Conservation (phyloP, 1,140 invertebrate species). For the Neomicropteryx cornuta region DNA sequence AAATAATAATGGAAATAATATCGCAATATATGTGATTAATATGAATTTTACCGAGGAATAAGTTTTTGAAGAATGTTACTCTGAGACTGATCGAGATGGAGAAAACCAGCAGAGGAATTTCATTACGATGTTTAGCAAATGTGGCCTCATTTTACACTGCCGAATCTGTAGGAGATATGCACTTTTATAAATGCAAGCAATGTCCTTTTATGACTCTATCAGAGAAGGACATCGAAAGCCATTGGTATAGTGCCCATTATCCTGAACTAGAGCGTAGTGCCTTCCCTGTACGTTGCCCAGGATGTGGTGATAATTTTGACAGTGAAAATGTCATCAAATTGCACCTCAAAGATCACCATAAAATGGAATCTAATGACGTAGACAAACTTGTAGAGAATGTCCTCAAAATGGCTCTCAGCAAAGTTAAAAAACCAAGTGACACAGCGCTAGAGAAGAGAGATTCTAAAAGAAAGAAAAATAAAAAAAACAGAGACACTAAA, state of each 20-base stretch:
- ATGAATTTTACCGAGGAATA: no score
- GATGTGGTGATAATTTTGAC: conserved; percentile 30
- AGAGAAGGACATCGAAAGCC: conserved; percentile 33
- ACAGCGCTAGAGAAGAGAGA: no score
- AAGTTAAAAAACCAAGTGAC: conserved; percentile 37
- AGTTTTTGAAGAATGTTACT: no score
- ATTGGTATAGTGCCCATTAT: conserved; percentile 33
- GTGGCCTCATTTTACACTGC: no score
- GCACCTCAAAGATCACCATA: conserved; percentile 35
- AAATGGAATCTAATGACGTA: conserved; percentile 37
- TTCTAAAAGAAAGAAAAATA: conserved; percentile 17
- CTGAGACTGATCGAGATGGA: no score
- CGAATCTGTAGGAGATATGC: conserved; percentile 33
- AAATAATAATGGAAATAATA: no score
- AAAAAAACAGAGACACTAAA: conserved; percentile 20
- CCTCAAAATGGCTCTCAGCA: conserved; percentile 31
- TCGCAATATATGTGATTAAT: no score
- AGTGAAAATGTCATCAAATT: conserved; percentile 29
- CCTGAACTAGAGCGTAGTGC: no score
- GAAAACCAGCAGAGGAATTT: no score
- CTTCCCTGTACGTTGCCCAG: conserved; percentile 34
- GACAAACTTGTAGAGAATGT: conserved; percentile 36
- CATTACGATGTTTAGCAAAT: no score
- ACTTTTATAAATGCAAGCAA: conserved; percentile 35
- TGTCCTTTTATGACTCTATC: conserved; percentile 37